These are phyloP conservation scores for Brachirus orientalis DNA, from an alignment of 2,113 vertebrate genomes.

Conservation along the genomic window DNA sequence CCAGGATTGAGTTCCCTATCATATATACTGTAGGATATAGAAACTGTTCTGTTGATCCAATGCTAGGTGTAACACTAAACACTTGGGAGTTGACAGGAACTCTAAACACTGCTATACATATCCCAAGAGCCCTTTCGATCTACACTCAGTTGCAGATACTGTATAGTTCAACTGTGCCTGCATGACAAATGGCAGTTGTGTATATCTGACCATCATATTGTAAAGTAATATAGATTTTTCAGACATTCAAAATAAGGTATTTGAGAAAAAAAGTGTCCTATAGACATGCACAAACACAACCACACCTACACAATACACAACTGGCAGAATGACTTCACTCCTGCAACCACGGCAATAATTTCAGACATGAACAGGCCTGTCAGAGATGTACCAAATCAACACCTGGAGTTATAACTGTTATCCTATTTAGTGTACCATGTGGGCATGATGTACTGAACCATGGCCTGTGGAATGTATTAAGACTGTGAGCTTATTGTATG, in stretches of 20 bases:
- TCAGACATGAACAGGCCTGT: constrained; percentile 30
- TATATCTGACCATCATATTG: constrained; percentile 53
- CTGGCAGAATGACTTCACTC: constrained; percentile 21
- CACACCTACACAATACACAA: constrained; percentile 19
- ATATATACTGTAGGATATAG: constrained; percentile 29
- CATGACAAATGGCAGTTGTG: not conserved
- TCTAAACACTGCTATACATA: constrained; percentile 55
- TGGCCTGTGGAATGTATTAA: constrained; percentile 50
- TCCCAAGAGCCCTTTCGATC: constrained; percentile 51
- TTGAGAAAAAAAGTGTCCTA: constrained; percentile 16
- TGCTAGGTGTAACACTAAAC: constrained; percentile 52
- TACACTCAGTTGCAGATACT: constrained; percentile 48
- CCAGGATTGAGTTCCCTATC: constrained; percentile 54
- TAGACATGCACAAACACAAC: constrained; percentile 11
- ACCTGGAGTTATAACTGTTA: constrained; percentile 13
- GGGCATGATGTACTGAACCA: constrained; percentile 17
- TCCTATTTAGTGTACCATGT: constrained; percentile 13
- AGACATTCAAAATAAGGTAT: constrained; percentile 27
- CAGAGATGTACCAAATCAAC: constrained; percentile 21
- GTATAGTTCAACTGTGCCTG: constrained; percentile 38
- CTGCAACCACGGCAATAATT: constrained; percentile 27
- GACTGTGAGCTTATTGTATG: constrained; percentile 7
- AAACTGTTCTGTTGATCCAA: constrained; percentile 40
- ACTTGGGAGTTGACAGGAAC: constrained; percentile 51
- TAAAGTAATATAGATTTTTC: constrained; percentile 27